Conservation (phyloP, 2,888 invertebrate genomes). For the Leptogaster cylindrica region DNA sequence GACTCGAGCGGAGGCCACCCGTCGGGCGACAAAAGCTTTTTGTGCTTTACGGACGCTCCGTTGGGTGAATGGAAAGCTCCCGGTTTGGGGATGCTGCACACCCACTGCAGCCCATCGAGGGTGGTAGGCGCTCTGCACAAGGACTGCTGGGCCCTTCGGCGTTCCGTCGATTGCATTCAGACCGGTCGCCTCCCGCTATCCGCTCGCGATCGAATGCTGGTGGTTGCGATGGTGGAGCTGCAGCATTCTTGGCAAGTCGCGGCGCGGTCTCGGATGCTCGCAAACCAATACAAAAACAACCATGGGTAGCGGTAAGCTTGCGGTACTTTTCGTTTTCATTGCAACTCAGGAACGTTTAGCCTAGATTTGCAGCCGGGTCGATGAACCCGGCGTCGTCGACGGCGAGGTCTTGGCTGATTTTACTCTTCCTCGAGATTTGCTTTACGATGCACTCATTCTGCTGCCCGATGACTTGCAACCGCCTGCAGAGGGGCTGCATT, state of each 20-base stretch:
- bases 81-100: not conserved
- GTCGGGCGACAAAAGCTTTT: not conserved
- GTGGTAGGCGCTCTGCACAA: not conserved
- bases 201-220: not conserved
- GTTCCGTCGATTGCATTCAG: no score
- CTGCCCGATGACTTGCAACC: not conserved
- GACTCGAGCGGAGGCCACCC: not conserved
- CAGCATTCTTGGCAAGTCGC: conserved; percentile 6
- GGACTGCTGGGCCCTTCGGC: no score
- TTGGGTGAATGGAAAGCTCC: conserved; percentile 31
- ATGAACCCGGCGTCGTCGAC: conserved; percentile 54
- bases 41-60: not conserved
- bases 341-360: conserved; percentile 62
- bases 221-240: not conserved
- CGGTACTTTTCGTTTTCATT: conserved; percentile 64
- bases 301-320: conserved; percentile 61
- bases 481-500: not conserved
- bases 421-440: conserved; percentile 40
- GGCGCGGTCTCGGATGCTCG: not conserved
- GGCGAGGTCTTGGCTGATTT: conserved; percentile 39
- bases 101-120: not conserved
- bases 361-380: conserved; percentile 62
- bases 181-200: no score
- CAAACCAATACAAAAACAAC: conserved; percentile 5
- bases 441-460: conserved; percentile 12